Evolutionary conservation across 1,140 invertebrate species (phyloP).

Genomic region (Drosophila pseudoananassae): DNA sequence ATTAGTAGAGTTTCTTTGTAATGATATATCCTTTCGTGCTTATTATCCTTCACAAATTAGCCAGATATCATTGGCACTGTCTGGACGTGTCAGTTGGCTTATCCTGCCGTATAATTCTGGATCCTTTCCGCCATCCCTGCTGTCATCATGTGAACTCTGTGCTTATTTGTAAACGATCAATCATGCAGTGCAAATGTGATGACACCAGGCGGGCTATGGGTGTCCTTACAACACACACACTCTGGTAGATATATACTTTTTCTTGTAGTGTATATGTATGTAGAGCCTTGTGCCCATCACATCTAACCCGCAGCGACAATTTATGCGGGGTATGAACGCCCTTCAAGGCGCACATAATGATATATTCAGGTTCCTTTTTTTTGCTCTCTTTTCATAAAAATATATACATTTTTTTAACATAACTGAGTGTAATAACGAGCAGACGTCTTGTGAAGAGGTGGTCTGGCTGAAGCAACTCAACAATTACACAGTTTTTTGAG

Average conservation of each 20-base stretch:
- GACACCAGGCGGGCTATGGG: slow-evolving; percentile 20
- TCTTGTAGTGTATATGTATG: no score
- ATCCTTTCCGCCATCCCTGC: slow-evolving; percentile 17
- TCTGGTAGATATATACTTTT: no score
- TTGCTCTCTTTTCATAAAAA: slow-evolving; percentile 13
- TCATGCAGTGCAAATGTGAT: slow-evolving; percentile 71
- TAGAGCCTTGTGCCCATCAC: slow-evolving; percentile 8
- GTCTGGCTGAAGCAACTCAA: background rate
- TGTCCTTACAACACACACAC: background rate
- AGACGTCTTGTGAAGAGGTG: slow-evolving; percentile 18
- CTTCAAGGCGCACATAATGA: slow-evolving; percentile 70
- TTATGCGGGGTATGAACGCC: slow-evolving; percentile 61
- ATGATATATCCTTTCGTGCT: background rate
- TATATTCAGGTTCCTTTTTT: slow-evolving; percentile 29
- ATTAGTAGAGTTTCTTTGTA: background rate
- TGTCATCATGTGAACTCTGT: slow-evolving; percentile 15
- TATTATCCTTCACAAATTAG: slow-evolving; percentile 32
- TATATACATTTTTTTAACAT: slow-evolving; percentile 31
- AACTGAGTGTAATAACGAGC: slow-evolving; percentile 77
- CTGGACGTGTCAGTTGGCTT: slow-evolving; percentile 19
- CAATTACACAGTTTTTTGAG: background rate
- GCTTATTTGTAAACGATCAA: slow-evolving; percentile 77
- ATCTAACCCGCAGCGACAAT: slow-evolving; percentile 58
- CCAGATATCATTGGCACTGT: slow-evolving; percentile 39
- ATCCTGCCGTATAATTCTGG: background rate